phyloP scores from a whole-genome alignment of 2,797 vertebrate species.

The Myotis myotis region DNA sequence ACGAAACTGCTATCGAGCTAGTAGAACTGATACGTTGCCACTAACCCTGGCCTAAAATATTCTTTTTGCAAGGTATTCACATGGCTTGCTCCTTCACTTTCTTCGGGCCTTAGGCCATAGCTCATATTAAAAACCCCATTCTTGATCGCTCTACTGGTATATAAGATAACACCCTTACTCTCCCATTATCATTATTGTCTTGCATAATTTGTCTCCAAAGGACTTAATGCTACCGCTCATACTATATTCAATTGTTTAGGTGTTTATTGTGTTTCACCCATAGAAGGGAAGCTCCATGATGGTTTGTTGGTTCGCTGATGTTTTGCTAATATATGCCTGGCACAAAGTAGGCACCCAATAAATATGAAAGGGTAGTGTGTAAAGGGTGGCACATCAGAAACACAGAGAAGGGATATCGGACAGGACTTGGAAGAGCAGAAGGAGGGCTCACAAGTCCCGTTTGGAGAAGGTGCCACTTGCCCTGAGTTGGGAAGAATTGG shows the following conservation, averaged over 20 bases:
- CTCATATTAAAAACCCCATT: not conserved
- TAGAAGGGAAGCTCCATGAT: not conserved
- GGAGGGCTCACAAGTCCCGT: not conserved
- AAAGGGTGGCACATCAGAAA: not conserved
- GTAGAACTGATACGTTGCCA: not conserved
- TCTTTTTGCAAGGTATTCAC: not conserved
- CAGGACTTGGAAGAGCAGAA: too few species aligned
- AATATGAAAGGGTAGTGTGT: not conserved
- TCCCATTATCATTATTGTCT: not conserved
- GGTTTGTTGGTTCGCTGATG: not conserved
- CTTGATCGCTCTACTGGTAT: not conserved
- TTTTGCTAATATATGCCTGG: not conserved
- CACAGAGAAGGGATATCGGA: not conserved
- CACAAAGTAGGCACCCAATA: not conserved
- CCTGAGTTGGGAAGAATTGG: not conserved
- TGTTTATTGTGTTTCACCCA: not conserved
- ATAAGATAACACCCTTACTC: not conserved
- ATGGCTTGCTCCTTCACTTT: not conserved
- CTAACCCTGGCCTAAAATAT: not conserved
- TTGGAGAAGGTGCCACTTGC: not conserved
- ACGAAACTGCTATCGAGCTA: constrained; percentile 59
- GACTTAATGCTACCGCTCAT: not conserved
- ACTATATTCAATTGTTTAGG: not conserved
- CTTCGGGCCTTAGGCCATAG: not conserved
- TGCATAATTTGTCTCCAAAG: not conserved